Evolutionary conservation across 1,140 invertebrate genomes (phyloP).

Genomic region (Polypedilum pembai): DNA sequence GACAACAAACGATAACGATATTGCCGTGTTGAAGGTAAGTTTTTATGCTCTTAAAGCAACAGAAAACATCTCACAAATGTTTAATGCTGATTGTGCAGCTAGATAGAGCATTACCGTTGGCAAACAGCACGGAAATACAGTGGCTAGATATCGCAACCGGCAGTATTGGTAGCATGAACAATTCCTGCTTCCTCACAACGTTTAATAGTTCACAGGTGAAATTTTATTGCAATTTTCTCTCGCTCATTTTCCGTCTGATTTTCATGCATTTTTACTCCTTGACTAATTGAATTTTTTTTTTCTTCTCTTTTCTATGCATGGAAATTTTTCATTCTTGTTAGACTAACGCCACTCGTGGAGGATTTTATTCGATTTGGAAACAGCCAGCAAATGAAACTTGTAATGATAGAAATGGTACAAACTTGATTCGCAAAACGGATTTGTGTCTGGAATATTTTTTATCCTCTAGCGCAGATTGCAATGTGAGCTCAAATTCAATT

Average conservation of each 20-base stretch:
- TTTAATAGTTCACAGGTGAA: conserved; percentile 18
- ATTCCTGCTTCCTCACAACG: background rate
- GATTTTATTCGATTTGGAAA: conserved; percentile 13
- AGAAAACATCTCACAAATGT: background rate
- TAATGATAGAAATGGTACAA: background rate
- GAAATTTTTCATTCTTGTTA: background rate
- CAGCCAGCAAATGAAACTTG: background rate
- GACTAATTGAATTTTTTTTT: conserved; percentile 23
- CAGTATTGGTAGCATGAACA: background rate
- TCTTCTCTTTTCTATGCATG: background rate
- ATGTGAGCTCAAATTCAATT: background rate
- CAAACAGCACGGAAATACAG: background rate
- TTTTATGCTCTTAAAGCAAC: background rate
- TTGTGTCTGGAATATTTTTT: conserved; percentile 20
- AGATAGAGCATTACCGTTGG: background rate
- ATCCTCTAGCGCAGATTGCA: background rate
- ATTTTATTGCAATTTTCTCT: background rate
- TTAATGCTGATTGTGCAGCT: background rate
- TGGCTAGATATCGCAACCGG: background rate
- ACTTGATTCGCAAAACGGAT: background rate
- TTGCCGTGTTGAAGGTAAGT: conserved; percentile 14
- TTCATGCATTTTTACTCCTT: background rate
- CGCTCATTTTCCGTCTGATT: background rate
- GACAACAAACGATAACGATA: background rate
- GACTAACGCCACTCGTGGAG: background rate